Evolutionary conservation across 2,113 vertebrate genomes (phyloP).

Genomic region (Neolamprologus toae): DNA sequence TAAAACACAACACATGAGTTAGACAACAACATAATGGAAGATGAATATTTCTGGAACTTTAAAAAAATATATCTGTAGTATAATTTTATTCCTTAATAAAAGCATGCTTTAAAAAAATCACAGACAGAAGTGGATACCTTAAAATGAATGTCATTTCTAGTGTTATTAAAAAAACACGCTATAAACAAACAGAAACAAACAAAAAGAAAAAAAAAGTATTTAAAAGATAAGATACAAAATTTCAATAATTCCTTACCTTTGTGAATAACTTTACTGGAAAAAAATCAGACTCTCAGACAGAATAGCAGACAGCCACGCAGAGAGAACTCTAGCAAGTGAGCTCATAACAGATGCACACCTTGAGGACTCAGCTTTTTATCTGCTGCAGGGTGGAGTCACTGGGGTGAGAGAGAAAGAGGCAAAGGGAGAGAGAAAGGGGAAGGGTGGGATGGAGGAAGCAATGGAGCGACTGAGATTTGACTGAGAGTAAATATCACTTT

Average conservation of each 20-base stretch:
- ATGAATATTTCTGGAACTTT: not conserved
- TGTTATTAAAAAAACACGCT: not conserved
- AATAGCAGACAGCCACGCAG: constrained; percentile 23
- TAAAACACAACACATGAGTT: not conserved
- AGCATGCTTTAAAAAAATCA: not conserved
- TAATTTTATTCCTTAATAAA: not conserved
- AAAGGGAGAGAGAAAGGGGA: not conserved
- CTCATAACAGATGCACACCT: constrained; percentile 51
- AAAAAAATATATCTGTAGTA: not conserved
- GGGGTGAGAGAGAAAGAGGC: constrained; percentile 7
- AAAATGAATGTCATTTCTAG: not conserved
- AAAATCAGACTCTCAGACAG: constrained; percentile 31
- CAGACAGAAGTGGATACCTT: not conserved
- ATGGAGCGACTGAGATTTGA: not conserved
- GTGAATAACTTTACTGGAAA: constrained; percentile 13
- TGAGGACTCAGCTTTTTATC: constrained; percentile 56
- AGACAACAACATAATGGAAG: not conserved
- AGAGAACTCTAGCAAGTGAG: constrained; percentile 38
- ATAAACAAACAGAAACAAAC: not conserved
- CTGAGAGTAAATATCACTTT: not conserved
- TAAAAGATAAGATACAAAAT: not conserved
- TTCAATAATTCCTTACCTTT: constrained; percentile 43
- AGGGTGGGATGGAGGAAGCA: not conserved
- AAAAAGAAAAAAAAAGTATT: not conserved
- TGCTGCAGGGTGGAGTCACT: constrained; percentile 55